Conservation (phyloP, 2,888 invertebrate species). For the Teleogryllus oceanicus region DNA sequence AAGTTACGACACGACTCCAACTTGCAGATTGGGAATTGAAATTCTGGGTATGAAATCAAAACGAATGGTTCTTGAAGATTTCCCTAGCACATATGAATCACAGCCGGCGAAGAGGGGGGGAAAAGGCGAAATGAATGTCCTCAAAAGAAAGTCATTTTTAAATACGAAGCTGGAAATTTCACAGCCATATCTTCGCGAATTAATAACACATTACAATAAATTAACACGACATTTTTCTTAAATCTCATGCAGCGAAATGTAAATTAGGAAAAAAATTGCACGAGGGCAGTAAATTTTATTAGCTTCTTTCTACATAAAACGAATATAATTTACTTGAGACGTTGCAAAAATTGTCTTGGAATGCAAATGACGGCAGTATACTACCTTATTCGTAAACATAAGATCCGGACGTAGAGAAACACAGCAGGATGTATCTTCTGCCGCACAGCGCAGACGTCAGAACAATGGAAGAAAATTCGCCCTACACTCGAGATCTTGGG, state of each 20-base stretch:
- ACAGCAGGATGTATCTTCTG: too few species aligned
- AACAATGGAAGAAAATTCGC: too few species aligned
- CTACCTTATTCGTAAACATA: neutral
- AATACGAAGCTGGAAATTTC: conserved; percentile 5
- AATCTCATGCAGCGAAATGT: neutral
- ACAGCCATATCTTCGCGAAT: neutral
- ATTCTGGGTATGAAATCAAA: conserved; percentile 18
- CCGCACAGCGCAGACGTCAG: too few species aligned
- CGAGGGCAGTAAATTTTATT: conserved; percentile 9
- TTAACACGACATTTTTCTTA: conserved; percentile 6
- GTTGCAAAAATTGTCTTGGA: conserved; percentile 18
- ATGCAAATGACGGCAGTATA: neutral
- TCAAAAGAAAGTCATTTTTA: neutral
- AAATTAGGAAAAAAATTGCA: neutral
- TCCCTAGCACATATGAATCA: conserved; percentile 18
- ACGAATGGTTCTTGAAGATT: conserved; percentile 18
- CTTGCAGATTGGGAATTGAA: conserved; percentile 18
- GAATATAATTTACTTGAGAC: neutral
- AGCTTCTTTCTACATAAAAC: conserved; percentile 8
- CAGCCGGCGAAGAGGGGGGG: neutral
- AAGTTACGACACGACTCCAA: conserved; percentile 6
- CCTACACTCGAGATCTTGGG: too few species aligned
- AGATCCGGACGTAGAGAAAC: neutral
- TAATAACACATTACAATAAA: conserved; percentile 18
- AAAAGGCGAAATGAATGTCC: conserved; percentile 18